phyloP scores from a whole-genome alignment of 2,113 vertebrate genomes.

The Dasyornis broadbenti region DNA sequence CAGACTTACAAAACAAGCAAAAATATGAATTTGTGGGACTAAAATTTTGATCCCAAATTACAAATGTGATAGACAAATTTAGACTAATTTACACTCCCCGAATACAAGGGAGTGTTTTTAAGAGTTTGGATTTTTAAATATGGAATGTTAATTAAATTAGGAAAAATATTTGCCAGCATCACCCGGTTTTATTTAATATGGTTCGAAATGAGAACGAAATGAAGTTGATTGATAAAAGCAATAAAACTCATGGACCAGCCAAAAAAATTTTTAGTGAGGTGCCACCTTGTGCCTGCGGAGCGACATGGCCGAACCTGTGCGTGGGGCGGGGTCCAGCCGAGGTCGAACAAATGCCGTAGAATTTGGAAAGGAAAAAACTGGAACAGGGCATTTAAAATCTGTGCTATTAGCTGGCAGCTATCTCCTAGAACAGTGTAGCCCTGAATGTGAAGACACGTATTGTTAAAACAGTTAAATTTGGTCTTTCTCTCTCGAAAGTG shows the following conservation, averaged over 20 bases:
- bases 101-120: neutral
- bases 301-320: neutral
- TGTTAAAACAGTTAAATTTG: neutral
- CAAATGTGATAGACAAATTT: neutral
- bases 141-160: neutral
- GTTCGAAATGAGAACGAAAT: neutral
- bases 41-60: neutral
- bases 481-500: neutral
- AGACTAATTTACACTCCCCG: neutral
- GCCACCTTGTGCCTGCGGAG: neutral
- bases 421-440: neutral
- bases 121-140: neutral
- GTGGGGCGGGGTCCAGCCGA: neutral
- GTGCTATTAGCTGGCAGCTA: neutral
- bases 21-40: neutral
- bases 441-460: neutral
- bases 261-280: neutral
- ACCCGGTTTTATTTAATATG: neutral
- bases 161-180: neutral
- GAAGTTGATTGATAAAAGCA: neutral
- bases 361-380: neutral
- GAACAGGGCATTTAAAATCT: neutral
- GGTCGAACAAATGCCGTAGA: fast-evolving
- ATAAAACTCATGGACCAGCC: neutral
- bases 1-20: neutral